phyloP scores from a whole-genome alignment of 2,888 invertebrate species.

The Drosophila meridiana region DNA sequence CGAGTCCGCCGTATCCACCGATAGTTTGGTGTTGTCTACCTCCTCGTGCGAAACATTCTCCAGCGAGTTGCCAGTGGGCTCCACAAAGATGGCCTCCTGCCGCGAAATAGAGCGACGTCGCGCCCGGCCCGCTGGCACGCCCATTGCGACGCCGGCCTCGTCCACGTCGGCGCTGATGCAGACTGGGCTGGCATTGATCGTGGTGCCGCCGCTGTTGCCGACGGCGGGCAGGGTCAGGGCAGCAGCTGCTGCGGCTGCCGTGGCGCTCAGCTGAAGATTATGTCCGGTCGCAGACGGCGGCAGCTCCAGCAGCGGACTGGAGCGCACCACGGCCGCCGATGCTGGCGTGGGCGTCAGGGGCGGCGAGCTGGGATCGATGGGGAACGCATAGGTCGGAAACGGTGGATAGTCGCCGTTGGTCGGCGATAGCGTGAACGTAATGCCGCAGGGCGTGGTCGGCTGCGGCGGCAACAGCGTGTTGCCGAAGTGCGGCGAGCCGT shows the following conservation, averaged over 20 bases:
- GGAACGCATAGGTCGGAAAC: slow-evolving; percentile 77
- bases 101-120: slow-evolving; percentile 91
- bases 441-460: slow-evolving; percentile 86
- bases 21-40: slow-evolving; percentile 63
- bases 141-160: slow-evolving; percentile 72
- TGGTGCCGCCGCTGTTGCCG: slow-evolving; percentile 45
- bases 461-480: slow-evolving; percentile 85
- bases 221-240: slow-evolving; percentile 67
- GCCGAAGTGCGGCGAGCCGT: slow-evolving; percentile 85
- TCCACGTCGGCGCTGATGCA: slow-evolving; percentile 51
- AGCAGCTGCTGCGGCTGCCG: slow-evolving; percentile 39
- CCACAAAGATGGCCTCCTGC: slow-evolving; percentile 93
- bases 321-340: slow-evolving; percentile 50
- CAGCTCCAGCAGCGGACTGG: slow-evolving; percentile 80
- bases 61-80: slow-evolving; percentile 89
- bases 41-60: slow-evolving; percentile 88
- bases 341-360: slow-evolving; percentile 56
- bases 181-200: slow-evolving; percentile 4
- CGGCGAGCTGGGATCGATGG: slow-evolving; percentile 84
- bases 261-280: slow-evolving; percentile 33
- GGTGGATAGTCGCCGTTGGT: slow-evolving; percentile 85
- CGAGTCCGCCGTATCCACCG: slow-evolving; percentile 75
- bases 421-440: slow-evolving; percentile 88
- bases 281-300: slow-evolving; percentile 51
- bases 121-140: slow-evolving; percentile 82